Evolutionary conservation across 2,113 vertebrate genomes (phyloP).

Genomic region (Lagopus leucura): DNA sequence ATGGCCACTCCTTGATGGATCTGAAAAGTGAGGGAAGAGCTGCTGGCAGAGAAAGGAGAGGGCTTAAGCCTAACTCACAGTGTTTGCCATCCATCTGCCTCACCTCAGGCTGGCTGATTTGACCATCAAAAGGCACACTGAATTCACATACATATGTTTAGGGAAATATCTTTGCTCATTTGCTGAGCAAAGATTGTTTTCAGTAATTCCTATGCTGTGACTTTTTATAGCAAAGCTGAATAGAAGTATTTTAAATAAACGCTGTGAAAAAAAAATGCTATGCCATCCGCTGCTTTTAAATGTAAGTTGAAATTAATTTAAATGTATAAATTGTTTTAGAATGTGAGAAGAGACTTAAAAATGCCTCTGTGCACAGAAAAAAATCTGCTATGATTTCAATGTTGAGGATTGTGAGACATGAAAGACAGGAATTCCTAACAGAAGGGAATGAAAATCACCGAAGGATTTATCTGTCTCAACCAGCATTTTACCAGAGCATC

Average conservation of each 20-base stretch:
- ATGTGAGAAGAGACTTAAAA: neutral
- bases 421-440: slow-evolving; percentile 1
- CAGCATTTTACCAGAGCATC: neutral
- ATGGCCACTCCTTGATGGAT: neutral
- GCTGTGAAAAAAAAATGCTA: neutral
- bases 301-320: neutral
- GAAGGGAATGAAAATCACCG: slow-evolving; percentile 19
- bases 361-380: neutral
- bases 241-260: neutral
- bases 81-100: neutral
- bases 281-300: neutral
- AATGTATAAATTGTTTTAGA: neutral
- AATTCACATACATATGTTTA: neutral
- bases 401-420: neutral
- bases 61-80: neutral
- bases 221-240: neutral
- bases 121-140: neutral
- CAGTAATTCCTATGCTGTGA: neutral
- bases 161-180: neutral
- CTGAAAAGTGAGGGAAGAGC: neutral
- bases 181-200: neutral
- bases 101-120: neutral
- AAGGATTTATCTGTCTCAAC: slow-evolving; percentile 15
- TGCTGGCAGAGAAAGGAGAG: neutral
- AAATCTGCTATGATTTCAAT: neutral